Conservation (phyloP, 2,797 vertebrate species). For the Pterois miles region DNA sequence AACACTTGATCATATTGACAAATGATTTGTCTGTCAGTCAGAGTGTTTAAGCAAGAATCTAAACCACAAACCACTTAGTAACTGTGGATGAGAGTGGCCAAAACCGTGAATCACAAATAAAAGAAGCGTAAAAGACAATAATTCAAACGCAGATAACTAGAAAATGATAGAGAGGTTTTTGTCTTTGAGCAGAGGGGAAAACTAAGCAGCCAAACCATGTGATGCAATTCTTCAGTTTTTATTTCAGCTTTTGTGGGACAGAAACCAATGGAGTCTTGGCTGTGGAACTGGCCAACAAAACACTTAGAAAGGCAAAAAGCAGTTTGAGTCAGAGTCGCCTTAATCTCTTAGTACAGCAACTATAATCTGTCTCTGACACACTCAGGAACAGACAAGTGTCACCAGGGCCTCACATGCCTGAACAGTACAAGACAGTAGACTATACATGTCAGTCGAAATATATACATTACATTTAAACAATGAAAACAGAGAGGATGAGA, state of each 20-base stretch:
- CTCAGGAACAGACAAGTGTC: conserved; percentile 28
- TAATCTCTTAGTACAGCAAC: conserved; percentile 5
- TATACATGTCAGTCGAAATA: conserved; percentile 62
- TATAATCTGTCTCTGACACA: neutral
- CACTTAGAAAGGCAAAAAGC: neutral
- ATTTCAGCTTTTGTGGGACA: conserved; percentile 14
- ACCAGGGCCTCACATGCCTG: conserved; percentile 26
- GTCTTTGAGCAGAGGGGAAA: neutral
- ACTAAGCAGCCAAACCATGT: conserved; percentile 1
- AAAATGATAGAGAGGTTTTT: conserved; percentile 11
- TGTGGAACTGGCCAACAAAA: conserved; percentile 1
- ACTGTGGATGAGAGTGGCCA: conserved; percentile 4
- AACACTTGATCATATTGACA: conserved; percentile 32
- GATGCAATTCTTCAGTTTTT: conserved; percentile 14
- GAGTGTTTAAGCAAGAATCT: neutral
- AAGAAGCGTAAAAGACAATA: conserved; percentile 11
- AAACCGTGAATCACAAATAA: conserved; percentile 32
- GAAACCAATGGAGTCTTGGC: neutral
- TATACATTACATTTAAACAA: conserved; percentile 55
- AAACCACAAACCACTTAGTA: conserved; percentile 23
- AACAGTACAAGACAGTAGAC: conserved; percentile 47
- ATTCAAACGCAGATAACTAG: neutral
- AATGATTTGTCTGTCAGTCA: conserved; percentile 51
- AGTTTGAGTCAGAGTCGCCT: neutral
- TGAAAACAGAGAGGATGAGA: conserved; percentile 10